Evolutionary conservation across 2,888 invertebrate species (phyloP).

Genomic region (Andrena fulva): DNA sequence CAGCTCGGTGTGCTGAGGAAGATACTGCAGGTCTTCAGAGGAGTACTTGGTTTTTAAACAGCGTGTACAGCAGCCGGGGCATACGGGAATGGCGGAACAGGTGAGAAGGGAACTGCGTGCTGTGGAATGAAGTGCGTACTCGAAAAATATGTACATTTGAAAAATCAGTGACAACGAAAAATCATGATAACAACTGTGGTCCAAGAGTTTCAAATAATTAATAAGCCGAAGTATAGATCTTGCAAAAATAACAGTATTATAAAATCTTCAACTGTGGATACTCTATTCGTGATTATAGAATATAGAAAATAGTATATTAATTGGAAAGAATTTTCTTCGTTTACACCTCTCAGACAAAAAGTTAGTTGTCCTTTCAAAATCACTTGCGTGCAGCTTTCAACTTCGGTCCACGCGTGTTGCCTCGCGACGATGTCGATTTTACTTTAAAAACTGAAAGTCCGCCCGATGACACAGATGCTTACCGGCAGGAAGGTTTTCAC

Average conservation of each 20-base stretch:
- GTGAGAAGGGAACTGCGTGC: constrained; percentile 48
- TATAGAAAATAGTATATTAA: too few species aligned
- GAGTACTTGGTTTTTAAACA: constrained; percentile 19
- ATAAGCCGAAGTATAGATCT: background rate
- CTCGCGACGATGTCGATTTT: constrained; percentile 42
- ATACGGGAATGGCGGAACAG: constrained; percentile 36
- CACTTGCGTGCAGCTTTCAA: background rate
- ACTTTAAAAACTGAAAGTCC: constrained; percentile 68
- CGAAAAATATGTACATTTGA: background rate
- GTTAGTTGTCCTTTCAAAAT: background rate
- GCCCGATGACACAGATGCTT: constrained; percentile 70
- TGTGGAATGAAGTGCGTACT: constrained; percentile 14
- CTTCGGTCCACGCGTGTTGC: background rate
- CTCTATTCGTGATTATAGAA: too few species aligned
- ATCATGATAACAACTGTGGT: background rate
- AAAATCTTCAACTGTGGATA: too few species aligned
- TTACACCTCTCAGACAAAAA: too few species aligned
- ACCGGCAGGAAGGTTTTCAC: constrained; percentile 72
- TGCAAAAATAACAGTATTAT: too few species aligned
- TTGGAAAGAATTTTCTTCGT: too few species aligned
- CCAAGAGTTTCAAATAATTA: background rate
- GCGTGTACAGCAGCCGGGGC: constrained; percentile 11
- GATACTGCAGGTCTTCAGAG: constrained; percentile 28
- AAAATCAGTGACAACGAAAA: background rate
- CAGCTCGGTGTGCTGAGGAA: constrained; percentile 13